phyloP scores from a whole-genome alignment of 2,113 vertebrate species.

The Mormoops blainvillei region DNA sequence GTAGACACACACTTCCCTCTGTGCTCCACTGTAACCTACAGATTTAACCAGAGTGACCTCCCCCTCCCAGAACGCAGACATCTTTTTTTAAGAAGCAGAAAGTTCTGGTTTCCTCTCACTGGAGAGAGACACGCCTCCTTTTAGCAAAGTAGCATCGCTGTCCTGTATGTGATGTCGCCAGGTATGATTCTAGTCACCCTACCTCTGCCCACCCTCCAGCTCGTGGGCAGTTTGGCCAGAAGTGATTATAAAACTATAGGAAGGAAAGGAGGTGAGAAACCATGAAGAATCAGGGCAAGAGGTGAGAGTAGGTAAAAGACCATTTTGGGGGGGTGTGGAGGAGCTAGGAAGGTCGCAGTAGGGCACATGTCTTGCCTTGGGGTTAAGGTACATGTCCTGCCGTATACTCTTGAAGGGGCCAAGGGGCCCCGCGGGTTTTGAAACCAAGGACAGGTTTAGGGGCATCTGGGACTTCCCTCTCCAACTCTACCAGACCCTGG shows the following conservation, averaged over 20 bases:
- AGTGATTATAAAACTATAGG: background rate
- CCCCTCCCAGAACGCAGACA: background rate
- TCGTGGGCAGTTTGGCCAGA: background rate
- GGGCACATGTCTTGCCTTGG: background rate
- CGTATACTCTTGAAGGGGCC: background rate
- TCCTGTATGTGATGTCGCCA: background rate
- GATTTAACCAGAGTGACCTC: background rate
- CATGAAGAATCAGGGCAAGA: background rate
- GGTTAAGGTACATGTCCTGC: no score
- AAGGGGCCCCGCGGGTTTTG: background rate
- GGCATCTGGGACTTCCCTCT: background rate
- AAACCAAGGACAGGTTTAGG: background rate
- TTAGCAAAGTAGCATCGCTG: background rate
- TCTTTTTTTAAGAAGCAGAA: background rate
- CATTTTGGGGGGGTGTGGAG: background rate
- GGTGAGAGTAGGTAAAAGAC: background rate
- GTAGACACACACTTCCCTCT: background rate
- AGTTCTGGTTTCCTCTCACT: background rate
- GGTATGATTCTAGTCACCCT: background rate
- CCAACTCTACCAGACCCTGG: background rate
- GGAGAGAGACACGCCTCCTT: background rate
- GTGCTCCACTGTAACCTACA: background rate
- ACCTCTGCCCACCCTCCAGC: background rate
- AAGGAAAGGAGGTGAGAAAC: background rate
- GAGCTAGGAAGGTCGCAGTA: background rate